Base-by-base conservation (phyloP, 2,113 vertebrate genomes). In the Gadus chalcogrammus region DNA sequence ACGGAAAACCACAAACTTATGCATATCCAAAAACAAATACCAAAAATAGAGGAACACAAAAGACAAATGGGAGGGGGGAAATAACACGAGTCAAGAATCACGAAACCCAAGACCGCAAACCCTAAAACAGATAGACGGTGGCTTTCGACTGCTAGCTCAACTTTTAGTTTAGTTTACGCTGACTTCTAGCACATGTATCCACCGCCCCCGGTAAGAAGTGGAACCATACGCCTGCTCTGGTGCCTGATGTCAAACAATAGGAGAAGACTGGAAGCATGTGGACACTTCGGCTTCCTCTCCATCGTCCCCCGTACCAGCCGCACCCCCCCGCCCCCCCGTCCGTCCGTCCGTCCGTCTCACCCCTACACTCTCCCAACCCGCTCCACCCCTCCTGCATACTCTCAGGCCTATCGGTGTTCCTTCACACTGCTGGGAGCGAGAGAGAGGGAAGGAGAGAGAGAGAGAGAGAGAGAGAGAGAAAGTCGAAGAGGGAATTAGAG, bases 381-480 rank as follows among this genome's bases (percentile, higher is more conserved):
- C 42, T 48, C 42, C 42, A 48, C 42, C 4, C 31, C 31, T 3
- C 31, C 31, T 31, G 31, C 31, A 0, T 31, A 6, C 31, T 9
- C 42, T 48, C 8, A 9, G 42, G 67, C 76, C 79, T 83, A 88
- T 84, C 85, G 74, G 76, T 79, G 82, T 85, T 48, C 42, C 42
- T 48, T 82, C 85, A 85, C 82, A 83, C 84, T 75, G 74, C 78
- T 62, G 68, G n/a, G 59, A 77, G 72, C 66, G 78, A 42, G 60
- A 53, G 59, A 70, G 22, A 22, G 58, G 42, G 59, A 61, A 13
- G 53, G 59, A 61, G 20, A 42, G 68, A 38, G 31, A 61, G 61
- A 20, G 18, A 64, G 53, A 38, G 68, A 48, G 16, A 64, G 31
- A 58, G 55, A 65, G 65, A 35, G 11, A 18, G 15, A 24, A 61